Base-by-base conservation (phyloP, 2,797 vertebrate genomes). In the Sebastes variabilis region DNA sequence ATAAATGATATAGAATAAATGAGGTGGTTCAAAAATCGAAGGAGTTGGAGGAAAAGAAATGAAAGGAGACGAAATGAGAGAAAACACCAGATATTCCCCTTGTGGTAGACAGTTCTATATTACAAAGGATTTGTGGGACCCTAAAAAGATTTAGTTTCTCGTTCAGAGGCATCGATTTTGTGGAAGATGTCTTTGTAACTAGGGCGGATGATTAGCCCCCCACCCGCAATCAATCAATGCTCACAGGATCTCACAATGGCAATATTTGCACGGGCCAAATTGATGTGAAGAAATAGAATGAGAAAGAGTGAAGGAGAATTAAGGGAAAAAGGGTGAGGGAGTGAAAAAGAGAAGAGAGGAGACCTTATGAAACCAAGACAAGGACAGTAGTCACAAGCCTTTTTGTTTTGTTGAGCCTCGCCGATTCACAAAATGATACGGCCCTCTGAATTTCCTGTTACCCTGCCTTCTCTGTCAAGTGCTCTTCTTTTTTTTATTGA, bases 131-230 rank as follows among this genome's bases (percentile, higher is more conserved):
- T 52, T 42, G 38, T 74, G 78, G 78, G 80, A 86, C 60, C 25
- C 68, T 72, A 75, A 85, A 84, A 85, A 85, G 85, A 93, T 93
- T 94, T 85, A 88, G 77, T 83, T 91, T 87, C 82, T 75, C 68
- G 93, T 89, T 84, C 87, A 86, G 79, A 83, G 82, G 74, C 88
- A 94, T 94, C 92, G 93, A 95, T 94, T 94, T 93, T 88, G 77
- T 82, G 59, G 85, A 85, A 91, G 88, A 94, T 91, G 89, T 92
- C 90, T 95, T 91, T 94, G 91, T 92, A 90, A 87, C 64, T 68
- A 77, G 84, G 87, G 79, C 16, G 14, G 18, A 85, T 91, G 87
- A 93, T 94, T 92, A 89, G 84, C 72, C 88, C 81, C 82, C 36
- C 74, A 70, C 79, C 55, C 12, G 10, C 82, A 86, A 88, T 94